Conservation (phyloP, 1,140 invertebrate species). For the Zaprionus tsacasi region DNA sequence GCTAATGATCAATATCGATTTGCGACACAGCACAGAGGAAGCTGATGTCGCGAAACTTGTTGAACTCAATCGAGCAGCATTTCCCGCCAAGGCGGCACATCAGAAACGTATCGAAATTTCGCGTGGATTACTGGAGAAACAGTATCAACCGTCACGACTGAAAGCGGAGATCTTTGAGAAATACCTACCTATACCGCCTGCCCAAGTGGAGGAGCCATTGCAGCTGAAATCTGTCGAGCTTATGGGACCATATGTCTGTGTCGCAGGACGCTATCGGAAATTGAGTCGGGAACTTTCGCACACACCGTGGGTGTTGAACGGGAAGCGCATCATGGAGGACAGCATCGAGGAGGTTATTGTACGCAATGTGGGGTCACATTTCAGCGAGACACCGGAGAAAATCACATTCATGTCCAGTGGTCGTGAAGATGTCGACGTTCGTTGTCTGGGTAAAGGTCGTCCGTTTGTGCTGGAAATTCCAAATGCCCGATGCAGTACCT, state of each 20-base stretch:
- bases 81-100: conserved; percentile 52
- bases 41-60: conserved; percentile 60
- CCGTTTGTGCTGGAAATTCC: conserved; percentile 94
- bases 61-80: conserved; percentile 52
- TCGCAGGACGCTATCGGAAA: conserved; percentile 94
- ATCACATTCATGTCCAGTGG: conserved; percentile 94
- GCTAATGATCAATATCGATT: conserved; percentile 73
- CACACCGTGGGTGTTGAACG: conserved; percentile 96
- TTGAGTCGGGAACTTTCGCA: conserved; percentile 94
- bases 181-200: conserved; percentile 84
- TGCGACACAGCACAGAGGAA: conserved; percentile 62
- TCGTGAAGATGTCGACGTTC: conserved; percentile 95
- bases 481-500: conserved; percentile 87
- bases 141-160: conserved; percentile 83
- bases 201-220: conserved; percentile 76
- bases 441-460: conserved; percentile 93
- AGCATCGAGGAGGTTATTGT: conserved; percentile 97
- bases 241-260: conserved; percentile 86
- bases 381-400: conserved; percentile 67
- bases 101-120: conserved; percentile 84
- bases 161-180: conserved; percentile 85
- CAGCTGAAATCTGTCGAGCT: conserved; percentile 84
- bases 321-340: conserved; percentile 90
- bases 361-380: conserved; percentile 86
- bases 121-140: conserved; percentile 85